Percentiles rank a stretch among this genome's conserved stretches.
phyloP scores from a whole-genome alignment of 2,888 invertebrate species.

The Drosophila neutralis region DNA sequence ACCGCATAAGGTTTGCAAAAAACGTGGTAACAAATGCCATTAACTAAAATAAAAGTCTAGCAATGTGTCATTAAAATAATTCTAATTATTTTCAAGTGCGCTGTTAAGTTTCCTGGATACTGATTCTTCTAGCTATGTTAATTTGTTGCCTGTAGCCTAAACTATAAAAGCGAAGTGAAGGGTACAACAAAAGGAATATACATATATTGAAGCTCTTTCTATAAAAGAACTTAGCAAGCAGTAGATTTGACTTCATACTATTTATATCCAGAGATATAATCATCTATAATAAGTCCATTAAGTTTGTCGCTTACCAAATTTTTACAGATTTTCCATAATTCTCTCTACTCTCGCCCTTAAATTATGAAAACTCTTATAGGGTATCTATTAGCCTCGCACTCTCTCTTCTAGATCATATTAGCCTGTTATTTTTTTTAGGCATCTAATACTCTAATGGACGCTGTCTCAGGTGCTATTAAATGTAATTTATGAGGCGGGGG shows the following conservation, averaged over 20 bases:
- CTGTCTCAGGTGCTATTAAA: conserved; percentile 46
- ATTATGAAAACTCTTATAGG: not conserved
- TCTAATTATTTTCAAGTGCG: conserved; percentile 5
- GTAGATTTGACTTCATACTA: not conserved
- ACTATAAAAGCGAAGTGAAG: not conserved
- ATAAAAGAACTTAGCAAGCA: not conserved
- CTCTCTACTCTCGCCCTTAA: not conserved
- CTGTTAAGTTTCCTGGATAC: not conserved
- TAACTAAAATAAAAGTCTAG: conserved; percentile 23
- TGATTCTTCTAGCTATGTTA: not conserved
- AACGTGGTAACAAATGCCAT: conserved; percentile 10
- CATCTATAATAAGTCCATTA: not conserved
- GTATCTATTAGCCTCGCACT: not conserved
- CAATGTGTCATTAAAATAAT: conserved; percentile 24
- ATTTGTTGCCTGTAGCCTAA: not conserved
- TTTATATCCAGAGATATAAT: not conserved
- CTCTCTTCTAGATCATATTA: not conserved
- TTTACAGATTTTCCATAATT: not conserved
- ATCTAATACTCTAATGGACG: conserved; percentile 34
- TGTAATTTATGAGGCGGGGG: conserved; percentile 39
- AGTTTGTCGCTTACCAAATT: not conserved
- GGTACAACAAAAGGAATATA: not conserved
- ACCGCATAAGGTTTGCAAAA: conserved; percentile 38
- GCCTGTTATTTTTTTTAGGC: not conserved
- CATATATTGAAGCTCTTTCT: not conserved